Evolutionary conservation across 1,140 invertebrate species (phyloP).

Genomic region (Tetramorium simillimum): DNA sequence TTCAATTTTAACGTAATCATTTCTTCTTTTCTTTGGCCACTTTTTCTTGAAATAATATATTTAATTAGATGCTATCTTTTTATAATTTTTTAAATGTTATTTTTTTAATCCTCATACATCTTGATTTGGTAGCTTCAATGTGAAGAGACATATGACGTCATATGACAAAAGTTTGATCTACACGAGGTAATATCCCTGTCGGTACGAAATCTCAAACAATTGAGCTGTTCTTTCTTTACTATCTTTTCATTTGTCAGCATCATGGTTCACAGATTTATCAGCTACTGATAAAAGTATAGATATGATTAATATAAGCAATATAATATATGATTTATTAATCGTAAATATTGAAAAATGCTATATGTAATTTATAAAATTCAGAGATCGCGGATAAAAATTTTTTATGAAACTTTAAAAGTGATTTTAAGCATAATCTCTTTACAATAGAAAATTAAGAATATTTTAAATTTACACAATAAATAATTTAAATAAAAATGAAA

Average conservation of each 20-base stretch:
- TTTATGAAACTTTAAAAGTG: too few relatives aligned
- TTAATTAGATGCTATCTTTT: background rate
- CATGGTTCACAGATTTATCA: background rate
- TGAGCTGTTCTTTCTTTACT: background rate
- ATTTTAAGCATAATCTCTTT: too few relatives aligned
- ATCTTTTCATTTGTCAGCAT: background rate
- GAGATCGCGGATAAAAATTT: too few relatives aligned
- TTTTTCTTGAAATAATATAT: background rate
- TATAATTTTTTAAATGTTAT: background rate
- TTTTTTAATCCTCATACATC: too few relatives aligned
- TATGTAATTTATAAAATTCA: background rate
- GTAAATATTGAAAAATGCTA: too few relatives aligned
- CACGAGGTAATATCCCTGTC: slow-evolving; percentile 1
- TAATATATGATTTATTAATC: too few relatives aligned
- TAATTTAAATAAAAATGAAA: too few relatives aligned
- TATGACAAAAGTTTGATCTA: background rate
- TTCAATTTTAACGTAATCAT: background rate
- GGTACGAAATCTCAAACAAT: background rate
- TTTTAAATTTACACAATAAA: too few relatives aligned
- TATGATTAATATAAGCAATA: too few relatives aligned
- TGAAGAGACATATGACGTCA: background rate
- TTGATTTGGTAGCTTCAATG: background rate
- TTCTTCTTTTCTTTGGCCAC: background rate
- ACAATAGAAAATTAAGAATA: too few relatives aligned
- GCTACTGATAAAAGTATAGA: background rate